These are phyloP conservation scores for Setipinna tenuifilis DNA, from an alignment of 2,797 vertebrate species.

Conservation along the genomic window DNA sequence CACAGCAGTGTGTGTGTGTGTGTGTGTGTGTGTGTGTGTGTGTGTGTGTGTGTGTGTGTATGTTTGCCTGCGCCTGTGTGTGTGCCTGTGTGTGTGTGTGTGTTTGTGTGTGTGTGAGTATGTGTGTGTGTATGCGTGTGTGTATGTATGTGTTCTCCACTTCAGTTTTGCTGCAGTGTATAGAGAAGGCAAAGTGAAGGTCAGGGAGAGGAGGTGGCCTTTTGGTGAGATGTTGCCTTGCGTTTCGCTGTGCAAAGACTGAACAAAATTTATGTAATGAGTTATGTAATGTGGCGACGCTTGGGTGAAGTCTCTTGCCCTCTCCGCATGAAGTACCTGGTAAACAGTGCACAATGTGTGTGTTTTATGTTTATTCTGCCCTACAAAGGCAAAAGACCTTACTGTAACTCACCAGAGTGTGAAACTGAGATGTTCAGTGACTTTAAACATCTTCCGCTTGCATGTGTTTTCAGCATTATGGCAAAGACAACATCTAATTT, in stretches of 20 bases:
- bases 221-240: not conserved
- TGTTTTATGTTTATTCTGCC: not conserved
- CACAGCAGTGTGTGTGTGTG: not conserved
- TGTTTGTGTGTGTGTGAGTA: no score
- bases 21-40: not conserved
- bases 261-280: not conserved
- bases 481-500: no score
- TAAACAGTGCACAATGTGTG: not conserved
- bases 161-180: not conserved
- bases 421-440: no score
- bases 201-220: not conserved
- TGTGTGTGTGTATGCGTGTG: no score
- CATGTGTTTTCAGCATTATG: no score
- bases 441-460: no score
- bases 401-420: no score
- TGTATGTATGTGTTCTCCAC: not conserved
- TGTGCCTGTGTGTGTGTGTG: not conserved
- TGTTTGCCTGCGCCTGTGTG: not conserved
- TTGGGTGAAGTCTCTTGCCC: constrained; percentile 31
- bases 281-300: not conserved
- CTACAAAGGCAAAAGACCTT: no score
- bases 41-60: not conserved
- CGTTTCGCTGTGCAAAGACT: not conserved
- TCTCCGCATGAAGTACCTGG: not conserved
- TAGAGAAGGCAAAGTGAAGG: not conserved